These are phyloP conservation scores for Esox niger DNA, from an alignment of 2,113 vertebrate species.

Conservation along the genomic window DNA sequence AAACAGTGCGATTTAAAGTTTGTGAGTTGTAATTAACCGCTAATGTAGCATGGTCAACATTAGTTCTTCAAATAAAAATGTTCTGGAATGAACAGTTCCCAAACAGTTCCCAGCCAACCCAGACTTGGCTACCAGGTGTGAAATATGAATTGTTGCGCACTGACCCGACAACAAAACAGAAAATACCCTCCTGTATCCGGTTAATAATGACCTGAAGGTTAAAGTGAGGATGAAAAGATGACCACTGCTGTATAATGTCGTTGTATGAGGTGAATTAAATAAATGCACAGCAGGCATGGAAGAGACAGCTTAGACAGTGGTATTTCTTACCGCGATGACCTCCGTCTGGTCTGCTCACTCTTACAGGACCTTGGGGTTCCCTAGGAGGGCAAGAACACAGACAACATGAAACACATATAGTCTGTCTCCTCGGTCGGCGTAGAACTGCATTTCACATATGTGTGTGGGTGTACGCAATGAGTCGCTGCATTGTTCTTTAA, in stretches of 20 bases:
- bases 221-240: not conserved
- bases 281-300: not conserved
- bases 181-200: not conserved
- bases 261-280: no score
- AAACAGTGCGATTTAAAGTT: not conserved
- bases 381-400: slow-evolving; percentile 57
- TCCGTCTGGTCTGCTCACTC: slow-evolving; percentile 78
- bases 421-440: not conserved
- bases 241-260: not conserved
- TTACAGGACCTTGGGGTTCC: slow-evolving; percentile 83
- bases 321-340: slow-evolving; percentile 78
- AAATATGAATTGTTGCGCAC: not conserved
- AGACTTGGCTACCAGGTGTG: not conserved
- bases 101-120: not conserved
- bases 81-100: not conserved
- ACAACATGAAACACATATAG: not conserved
- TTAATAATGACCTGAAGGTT: no score
- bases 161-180: not conserved
- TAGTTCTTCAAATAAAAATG: not conserved
- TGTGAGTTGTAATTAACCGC: no score
- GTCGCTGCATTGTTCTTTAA: not conserved
- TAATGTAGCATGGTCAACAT: no score
- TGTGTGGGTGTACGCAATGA: no score
- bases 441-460: no score
- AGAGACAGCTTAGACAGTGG: not conserved